Evolutionary conservation across 2,888 invertebrate genomes (phyloP), one percentile per base, ranked within the genome.

Genomic region (Caradrina clavipalpis): DNA sequence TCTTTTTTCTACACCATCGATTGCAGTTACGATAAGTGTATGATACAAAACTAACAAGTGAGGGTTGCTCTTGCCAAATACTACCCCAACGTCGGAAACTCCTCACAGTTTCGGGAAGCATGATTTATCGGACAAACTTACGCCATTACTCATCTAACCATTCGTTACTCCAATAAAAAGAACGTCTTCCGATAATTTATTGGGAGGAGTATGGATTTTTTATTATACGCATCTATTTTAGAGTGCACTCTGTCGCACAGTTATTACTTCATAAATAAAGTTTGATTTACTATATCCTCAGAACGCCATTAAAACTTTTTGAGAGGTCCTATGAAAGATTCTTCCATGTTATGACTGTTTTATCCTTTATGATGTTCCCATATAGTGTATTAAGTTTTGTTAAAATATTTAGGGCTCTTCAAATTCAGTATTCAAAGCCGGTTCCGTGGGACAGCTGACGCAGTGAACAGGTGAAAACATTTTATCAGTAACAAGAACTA

Each of bases 161-260:
- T 95, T 95, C 95, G 95, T 94, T 95, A 94, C 93, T 94, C 90
- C 94, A 94, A 95, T 95, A 95, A 96, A 94, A 95, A 95, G 91
- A 93, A 92, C 92, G 93, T 93, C 94, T 94, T 91, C 90, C 90
- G 86, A 94, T 94, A 93, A 95, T 95, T 95, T 95, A 95, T 96
- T 90, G 89, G 90, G 86, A 87, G 86, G 89, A 88, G 90, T 93
- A 95, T 92, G 90, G 91, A 92, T 91, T 93, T 95, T 95, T 95
- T 95, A 94, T 94, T 91, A 90, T 82, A 54, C 75, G 86, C 84
- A 87, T 91, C 93, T 93, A 94, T 93, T 93, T 94, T 91, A 86
- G 90, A 94, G 90, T 92, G 91, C 93, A 91, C 90, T 91, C 88
- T 85, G 83, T 87, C 86, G 81, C 80, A 76, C 81, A 85, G 90